Percentiles rank a stretch among this genome's conserved stretches.
Evolutionary conservation across 2,113 vertebrate species (phyloP).

Genomic region (Parus major): DNA sequence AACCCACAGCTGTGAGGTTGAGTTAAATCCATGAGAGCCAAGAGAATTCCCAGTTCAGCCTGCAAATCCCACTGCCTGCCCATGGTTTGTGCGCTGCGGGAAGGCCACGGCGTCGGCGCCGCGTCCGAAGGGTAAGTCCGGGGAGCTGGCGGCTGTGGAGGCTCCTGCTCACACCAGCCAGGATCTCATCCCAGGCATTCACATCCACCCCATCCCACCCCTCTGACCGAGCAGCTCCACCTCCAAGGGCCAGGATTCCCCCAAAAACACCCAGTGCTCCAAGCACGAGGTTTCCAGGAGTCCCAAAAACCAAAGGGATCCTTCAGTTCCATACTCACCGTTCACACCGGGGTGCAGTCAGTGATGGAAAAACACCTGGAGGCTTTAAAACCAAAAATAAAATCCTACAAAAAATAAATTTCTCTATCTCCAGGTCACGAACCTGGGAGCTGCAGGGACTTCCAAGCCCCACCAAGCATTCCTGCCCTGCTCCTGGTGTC

Average conservation of each 20-base stretch:
- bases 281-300: not conserved
- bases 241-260: not conserved
- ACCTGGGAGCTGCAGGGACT: not conserved
- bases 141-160: not conserved
- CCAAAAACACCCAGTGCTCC: not conserved
- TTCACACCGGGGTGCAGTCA: rapidly evolving
- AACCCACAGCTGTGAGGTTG: not conserved
- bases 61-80: rapidly evolving
- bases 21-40: not conserved
- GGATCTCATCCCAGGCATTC: not conserved
- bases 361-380: not conserved
- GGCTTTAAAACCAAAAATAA: not conserved
- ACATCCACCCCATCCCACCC: not conserved
- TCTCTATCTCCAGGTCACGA: rapidly evolving
- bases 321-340: rapidly evolving
- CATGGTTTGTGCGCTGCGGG: not conserved
- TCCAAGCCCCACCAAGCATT: rapidly evolving
- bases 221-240: not conserved
- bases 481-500: rapidly evolving
- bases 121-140: not conserved
- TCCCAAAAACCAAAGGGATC: rapidly evolving
- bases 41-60: not conserved
- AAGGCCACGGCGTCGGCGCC: rapidly evolving
- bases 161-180: not conserved
- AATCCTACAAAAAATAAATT: no score